phyloP scores from a whole-genome alignment of 1,140 invertebrate genomes.

The Atta cephalotes region DNA sequence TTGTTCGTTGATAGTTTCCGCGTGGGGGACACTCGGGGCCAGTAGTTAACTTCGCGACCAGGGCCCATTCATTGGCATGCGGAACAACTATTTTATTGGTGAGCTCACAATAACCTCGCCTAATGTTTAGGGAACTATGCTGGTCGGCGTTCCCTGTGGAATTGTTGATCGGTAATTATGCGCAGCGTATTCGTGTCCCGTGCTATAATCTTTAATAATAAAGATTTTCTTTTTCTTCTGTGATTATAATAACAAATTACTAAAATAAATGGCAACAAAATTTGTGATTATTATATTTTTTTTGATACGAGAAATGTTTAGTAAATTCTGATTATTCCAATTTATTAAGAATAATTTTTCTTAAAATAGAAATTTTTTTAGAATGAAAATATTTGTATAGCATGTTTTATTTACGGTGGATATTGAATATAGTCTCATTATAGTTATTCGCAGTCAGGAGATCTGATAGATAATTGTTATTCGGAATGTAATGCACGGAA shows the following conservation, averaged over 20 bases:
- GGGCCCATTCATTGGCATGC: constrained; percentile 71
- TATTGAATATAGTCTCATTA: neutral
- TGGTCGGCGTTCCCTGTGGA: constrained; percentile 25
- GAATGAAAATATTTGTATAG: neutral
- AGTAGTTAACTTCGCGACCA: constrained; percentile 76
- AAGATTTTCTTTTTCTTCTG: neutral
- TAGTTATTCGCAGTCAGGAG: neutral
- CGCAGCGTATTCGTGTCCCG: neutral
- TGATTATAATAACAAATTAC: neutral
- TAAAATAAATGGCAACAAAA: too few relatives aligned
- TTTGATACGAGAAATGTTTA: neutral
- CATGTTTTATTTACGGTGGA: neutral
- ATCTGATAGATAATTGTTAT: neutral
- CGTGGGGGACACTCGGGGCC: constrained; percentile 68
- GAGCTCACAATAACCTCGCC: constrained; percentile 72
- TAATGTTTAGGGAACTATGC: constrained; percentile 74
- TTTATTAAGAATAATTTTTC: neutral
- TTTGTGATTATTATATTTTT: neutral
- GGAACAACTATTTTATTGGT: constrained; percentile 78
- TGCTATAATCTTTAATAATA: neutral
- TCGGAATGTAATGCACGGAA: neutral
- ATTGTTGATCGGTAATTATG: constrained; percentile 61
- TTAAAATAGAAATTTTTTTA: neutral
- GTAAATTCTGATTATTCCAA: neutral
- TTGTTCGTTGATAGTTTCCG: constrained; percentile 80